phyloP scores from a whole-genome alignment of 2,888 invertebrate species.

The Leptinotarsa haldemani region DNA sequence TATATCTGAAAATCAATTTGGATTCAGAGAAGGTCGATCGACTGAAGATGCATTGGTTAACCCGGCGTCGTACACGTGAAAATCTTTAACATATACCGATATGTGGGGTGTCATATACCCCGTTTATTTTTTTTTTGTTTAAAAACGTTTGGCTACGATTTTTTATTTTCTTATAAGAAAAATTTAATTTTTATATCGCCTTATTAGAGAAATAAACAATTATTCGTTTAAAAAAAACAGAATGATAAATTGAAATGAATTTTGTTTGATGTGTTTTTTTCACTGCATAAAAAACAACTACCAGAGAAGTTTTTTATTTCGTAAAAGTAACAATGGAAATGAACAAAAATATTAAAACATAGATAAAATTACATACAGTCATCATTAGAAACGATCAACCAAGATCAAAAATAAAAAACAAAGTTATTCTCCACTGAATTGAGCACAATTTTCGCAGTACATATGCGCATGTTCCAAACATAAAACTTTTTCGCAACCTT shows the following conservation, averaged over 20 bases:
- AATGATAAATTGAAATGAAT: slow-evolving; percentile 1
- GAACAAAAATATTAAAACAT: background rate
- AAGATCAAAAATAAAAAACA: background rate
- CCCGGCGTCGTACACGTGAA: background rate
- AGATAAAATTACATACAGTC: background rate
- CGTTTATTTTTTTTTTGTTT: background rate
- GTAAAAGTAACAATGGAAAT: background rate
- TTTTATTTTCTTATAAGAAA: background rate
- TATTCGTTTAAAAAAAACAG: background rate
- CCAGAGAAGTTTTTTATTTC: background rate
- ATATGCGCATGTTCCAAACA: background rate
- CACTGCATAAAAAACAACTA: background rate
- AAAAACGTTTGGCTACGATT: background rate
- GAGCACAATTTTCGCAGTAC: background rate
- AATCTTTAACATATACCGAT: background rate
- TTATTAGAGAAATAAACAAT: background rate
- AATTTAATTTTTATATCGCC: slow-evolving; percentile 1
- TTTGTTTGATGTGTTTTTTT: background rate
- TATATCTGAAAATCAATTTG: no score
- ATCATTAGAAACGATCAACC: background rate
- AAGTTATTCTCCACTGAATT: background rate
- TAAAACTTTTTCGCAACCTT: background rate
- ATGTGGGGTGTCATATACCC: background rate
- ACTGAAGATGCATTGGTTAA: no score
- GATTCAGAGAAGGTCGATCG: no score